These are phyloP conservation scores for Phoxinus phoxinus DNA, from an alignment of 2,113 vertebrate species.

Conservation along the genomic window DNA sequence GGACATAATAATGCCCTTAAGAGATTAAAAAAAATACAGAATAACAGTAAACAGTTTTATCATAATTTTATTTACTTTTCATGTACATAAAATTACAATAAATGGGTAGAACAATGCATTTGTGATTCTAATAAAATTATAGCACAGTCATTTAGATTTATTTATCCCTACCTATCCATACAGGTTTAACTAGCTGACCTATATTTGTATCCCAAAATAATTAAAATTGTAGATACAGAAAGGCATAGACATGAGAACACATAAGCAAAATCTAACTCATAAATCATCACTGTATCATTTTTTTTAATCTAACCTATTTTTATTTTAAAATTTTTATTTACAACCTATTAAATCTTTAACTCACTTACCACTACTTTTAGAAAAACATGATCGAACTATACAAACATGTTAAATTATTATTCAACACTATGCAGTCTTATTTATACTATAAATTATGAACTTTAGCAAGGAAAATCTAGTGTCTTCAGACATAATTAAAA, in stretches of 20 bases:
- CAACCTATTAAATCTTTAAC: slow-evolving; percentile 29
- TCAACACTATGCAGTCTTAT: not conserved
- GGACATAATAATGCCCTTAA: slow-evolving; percentile 25
- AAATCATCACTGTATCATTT: not conserved
- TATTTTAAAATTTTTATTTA: slow-evolving; percentile 44
- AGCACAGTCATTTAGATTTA: not conserved
- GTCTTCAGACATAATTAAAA: not conserved
- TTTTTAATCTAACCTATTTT: not conserved
- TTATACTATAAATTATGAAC: not conserved
- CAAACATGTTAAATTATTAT: not conserved
- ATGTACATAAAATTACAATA: slow-evolving; percentile 65
- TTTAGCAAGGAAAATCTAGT: not conserved
- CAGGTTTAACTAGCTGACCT: not conserved
- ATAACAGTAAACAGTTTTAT: slow-evolving; percentile 28
- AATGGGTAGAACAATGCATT: slow-evolving; percentile 49
- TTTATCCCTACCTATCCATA: not conserved
- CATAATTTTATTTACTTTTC: slow-evolving; percentile 61
- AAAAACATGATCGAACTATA: slow-evolving; percentile 46
- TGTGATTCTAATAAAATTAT: slow-evolving; percentile 67
- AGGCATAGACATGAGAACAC: not conserved
- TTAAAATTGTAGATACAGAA: not conserved
- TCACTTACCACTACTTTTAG: slow-evolving; percentile 10
- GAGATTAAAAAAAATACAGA: slow-evolving; percentile 23
- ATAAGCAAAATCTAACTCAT: not conserved
- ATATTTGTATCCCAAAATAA: not conserved